These are phyloP conservation scores for Eutrigla gurnardus DNA, from an alignment of 2,797 vertebrate genomes.

Conservation along the genomic window DNA sequence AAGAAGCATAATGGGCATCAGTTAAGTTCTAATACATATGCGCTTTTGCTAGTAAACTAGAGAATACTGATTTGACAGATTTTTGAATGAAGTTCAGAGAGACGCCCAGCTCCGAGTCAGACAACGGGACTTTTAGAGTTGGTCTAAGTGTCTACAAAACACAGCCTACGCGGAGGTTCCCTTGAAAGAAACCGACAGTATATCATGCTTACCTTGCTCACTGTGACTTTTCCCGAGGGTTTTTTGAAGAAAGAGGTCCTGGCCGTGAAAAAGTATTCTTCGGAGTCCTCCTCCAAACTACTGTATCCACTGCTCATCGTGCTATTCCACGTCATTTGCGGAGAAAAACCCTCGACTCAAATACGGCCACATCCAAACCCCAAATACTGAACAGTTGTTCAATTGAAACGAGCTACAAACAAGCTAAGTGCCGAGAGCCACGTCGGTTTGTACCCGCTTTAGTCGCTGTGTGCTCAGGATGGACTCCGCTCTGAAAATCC, in stretches of 20 bases:
- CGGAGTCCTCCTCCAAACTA: constrained; percentile 96
- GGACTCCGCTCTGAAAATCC: constrained; percentile 61
- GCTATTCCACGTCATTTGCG: constrained; percentile 92
- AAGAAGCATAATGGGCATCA: accelerated
- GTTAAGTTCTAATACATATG: accelerated
- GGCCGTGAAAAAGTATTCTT: constrained; percentile 98
- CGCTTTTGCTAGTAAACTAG: accelerated
- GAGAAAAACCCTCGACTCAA: constrained; percentile 60
- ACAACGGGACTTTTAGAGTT: not conserved
- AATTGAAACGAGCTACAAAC: constrained; percentile 8
- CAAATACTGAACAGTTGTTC: not conserved
- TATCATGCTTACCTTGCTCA: constrained; percentile 75
- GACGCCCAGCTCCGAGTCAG: not conserved
- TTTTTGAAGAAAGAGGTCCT: constrained; percentile 96
- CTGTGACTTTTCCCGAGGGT: constrained; percentile 84
- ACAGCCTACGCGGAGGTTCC: not conserved
- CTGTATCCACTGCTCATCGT: constrained; percentile 99
- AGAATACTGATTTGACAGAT: not conserved
- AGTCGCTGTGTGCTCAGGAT: constrained; percentile 12
- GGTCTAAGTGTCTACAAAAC: accelerated
- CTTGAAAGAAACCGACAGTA: accelerated
- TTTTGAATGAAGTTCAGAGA: not conserved
- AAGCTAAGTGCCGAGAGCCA: not conserved
- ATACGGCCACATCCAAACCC: constrained; percentile 65
- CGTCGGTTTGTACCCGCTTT: not conserved